Percentiles rank a stretch among this genome's conserved stretches.
phyloP scores from a whole-genome alignment of 2,797 vertebrate genomes.

The Odontamblyopus rebecca region DNA sequence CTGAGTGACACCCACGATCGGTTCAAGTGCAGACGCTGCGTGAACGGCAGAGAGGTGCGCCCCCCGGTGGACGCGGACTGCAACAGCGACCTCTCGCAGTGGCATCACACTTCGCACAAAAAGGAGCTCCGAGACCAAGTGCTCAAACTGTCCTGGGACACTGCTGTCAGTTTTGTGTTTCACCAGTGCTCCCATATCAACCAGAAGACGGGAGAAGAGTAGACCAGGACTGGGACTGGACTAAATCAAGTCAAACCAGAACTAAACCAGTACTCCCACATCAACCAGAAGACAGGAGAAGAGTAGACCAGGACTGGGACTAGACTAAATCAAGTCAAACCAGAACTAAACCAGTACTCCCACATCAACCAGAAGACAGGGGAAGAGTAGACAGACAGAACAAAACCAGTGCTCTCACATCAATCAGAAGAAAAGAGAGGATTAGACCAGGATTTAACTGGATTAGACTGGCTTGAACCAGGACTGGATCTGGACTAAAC shows the following conservation, averaged over 20 bases:
- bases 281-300: no score
- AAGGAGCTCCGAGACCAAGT: slow-evolving; percentile 86
- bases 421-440: no score
- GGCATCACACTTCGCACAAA: slow-evolving; percentile 90
- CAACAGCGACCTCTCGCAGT: slow-evolving; percentile 92
- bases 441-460: neutral
- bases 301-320: neutral
- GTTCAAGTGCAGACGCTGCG: slow-evolving; percentile 90
- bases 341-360: neutral
- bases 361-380: no score
- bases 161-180: slow-evolving; percentile 89
- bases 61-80: slow-evolving; percentile 86
- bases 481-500: neutral
- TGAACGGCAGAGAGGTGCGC: slow-evolving; percentile 84
- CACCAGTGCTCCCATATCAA: slow-evolving; percentile 93
- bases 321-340: neutral
- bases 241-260: neutral
- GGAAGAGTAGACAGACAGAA: neutral
- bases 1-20: slow-evolving; percentile 94
- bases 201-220: slow-evolving; percentile 79
- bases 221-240: neutral
- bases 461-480: neutral
- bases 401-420: neutral
- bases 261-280: neutral
- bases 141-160: slow-evolving; percentile 90